Conservation (phyloP, 2,888 invertebrate genomes). For the Napeogenes inachia region DNA sequence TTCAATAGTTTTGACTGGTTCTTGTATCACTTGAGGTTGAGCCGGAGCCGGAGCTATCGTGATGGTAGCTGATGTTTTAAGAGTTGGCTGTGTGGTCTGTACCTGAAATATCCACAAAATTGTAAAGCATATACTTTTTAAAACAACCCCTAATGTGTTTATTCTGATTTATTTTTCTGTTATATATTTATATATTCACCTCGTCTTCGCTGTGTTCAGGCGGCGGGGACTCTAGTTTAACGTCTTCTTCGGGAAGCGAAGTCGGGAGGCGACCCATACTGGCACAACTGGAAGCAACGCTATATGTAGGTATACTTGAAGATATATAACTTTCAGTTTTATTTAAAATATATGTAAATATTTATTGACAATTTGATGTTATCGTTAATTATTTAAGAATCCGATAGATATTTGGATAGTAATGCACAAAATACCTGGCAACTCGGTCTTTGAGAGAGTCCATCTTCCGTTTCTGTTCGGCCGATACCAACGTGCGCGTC, state of each 20-base stretch:
- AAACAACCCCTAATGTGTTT: not conserved
- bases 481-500: constrained; percentile 76
- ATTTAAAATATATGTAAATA: too few relatives aligned
- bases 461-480: constrained; percentile 85
- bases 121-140: constrained; percentile 2
- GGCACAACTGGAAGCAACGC: constrained; percentile 44
- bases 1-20: constrained; percentile 47
- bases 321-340: not conserved
- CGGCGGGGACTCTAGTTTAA: constrained; percentile 42
- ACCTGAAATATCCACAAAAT: constrained; percentile 13
- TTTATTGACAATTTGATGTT: too few relatives aligned
- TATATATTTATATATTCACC: not conserved
- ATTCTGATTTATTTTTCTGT: too few relatives aligned
- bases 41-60: constrained; percentile 55
- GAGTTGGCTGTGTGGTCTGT: constrained; percentile 47
- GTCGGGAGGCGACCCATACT: constrained; percentile 51
- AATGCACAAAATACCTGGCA: constrained; percentile 48
- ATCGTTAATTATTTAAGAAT: too few relatives aligned
- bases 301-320: not conserved
- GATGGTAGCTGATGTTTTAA: constrained; percentile 68
- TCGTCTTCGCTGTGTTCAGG: constrained; percentile 34
- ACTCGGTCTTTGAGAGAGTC: constrained; percentile 83
- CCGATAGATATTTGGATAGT: not conserved
- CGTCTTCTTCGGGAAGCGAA: constrained; percentile 50
- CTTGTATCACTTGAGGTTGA: constrained; percentile 46